Percentiles rank a stretch among this genome's conserved stretches.
phyloP scores from a whole-genome alignment of 2,797 vertebrate genomes.

The Chelmon rostratus region DNA sequence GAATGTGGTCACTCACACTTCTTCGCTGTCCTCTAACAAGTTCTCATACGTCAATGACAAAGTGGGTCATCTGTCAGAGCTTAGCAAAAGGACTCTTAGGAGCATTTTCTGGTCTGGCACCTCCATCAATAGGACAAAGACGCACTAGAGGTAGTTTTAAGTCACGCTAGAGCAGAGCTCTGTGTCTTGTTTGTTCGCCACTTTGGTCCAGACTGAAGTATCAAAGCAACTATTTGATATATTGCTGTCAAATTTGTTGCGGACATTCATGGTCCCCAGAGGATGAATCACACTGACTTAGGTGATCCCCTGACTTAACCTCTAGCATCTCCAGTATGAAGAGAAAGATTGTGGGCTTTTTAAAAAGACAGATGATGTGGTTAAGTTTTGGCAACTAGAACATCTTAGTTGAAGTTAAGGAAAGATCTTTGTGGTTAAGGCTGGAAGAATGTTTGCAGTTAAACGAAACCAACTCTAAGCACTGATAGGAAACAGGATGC shows the following conservation, averaged over 20 bases:
- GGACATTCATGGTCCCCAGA: not conserved
- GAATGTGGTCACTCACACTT: not conserved
- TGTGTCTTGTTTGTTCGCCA: not conserved
- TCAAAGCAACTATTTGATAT: not conserved
- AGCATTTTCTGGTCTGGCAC: slow-evolving; percentile 19
- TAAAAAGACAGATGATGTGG: too few species aligned
- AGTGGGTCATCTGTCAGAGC: slow-evolving; percentile 7
- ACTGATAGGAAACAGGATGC: not conserved
- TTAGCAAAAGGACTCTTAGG: slow-evolving; percentile 12
- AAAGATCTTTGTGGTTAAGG: not conserved
- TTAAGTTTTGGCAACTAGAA: not conserved
- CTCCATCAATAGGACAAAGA: not conserved
- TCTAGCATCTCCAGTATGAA: too few species aligned
- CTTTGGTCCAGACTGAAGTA: slow-evolving; percentile 13
- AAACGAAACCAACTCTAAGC: not conserved
- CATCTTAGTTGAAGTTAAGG: not conserved
- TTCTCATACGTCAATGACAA: slow-evolving; percentile 7
- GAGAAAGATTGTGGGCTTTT: too few species aligned
- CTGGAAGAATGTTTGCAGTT: not conserved
- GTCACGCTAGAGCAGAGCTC: not conserved
- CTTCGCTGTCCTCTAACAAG: not conserved
- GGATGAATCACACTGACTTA: not conserved
- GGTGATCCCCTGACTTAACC: not conserved
- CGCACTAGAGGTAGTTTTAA: not conserved
- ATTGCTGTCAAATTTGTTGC: not conserved